These are phyloP conservation scores for Microctenopoma stevenorrisi DNA, from an alignment of 2,797 vertebrate genomes.

Conservation along the genomic window DNA sequence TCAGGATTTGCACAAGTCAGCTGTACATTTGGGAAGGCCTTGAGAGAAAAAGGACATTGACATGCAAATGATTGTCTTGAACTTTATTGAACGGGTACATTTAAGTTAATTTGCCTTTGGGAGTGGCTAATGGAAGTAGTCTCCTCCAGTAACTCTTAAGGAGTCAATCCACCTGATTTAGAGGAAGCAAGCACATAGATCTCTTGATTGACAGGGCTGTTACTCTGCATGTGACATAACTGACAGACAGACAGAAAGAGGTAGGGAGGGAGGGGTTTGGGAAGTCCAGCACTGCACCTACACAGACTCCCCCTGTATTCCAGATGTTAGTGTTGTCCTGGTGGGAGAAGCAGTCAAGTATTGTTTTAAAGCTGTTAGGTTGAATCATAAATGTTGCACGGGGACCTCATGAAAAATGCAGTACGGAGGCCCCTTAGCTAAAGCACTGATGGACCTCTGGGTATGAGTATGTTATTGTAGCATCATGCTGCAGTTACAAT, in stretches of 20 bases:
- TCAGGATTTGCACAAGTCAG: constrained; percentile 73
- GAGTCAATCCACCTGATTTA: constrained; percentile 87
- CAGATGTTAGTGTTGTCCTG: constrained; percentile 63
- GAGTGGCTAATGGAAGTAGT: constrained; percentile 86
- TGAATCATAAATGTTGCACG: constrained; percentile 82
- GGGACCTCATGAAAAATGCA: constrained; percentile 82
- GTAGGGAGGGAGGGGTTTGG: constrained; percentile 27
- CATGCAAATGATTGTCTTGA: constrained; percentile 85
- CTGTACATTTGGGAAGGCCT: constrained; percentile 75
- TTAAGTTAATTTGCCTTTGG: constrained; percentile 86
- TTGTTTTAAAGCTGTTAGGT: constrained; percentile 78
- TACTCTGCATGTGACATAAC: constrained; percentile 78
- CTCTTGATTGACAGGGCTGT: constrained; percentile 82
- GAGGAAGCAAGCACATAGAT: constrained; percentile 82
- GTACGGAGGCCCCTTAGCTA: constrained; percentile 59
- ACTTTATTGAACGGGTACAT: constrained; percentile 84
- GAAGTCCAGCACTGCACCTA: constrained; percentile 19
- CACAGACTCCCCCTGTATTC: constrained; percentile 34
- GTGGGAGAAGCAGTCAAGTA: constrained; percentile 71
- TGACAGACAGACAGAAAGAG: constrained; percentile 52
- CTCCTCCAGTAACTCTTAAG: constrained; percentile 83
- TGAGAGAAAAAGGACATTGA: constrained; percentile 79
- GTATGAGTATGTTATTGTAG: constrained; percentile 66
- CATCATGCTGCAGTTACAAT: constrained; percentile 65
- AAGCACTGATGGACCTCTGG: constrained; percentile 68